These are phyloP conservation scores for Drosophila paracracens DNA, from an alignment of 2,888 invertebrate species.

Conservation along the genomic window DNA sequence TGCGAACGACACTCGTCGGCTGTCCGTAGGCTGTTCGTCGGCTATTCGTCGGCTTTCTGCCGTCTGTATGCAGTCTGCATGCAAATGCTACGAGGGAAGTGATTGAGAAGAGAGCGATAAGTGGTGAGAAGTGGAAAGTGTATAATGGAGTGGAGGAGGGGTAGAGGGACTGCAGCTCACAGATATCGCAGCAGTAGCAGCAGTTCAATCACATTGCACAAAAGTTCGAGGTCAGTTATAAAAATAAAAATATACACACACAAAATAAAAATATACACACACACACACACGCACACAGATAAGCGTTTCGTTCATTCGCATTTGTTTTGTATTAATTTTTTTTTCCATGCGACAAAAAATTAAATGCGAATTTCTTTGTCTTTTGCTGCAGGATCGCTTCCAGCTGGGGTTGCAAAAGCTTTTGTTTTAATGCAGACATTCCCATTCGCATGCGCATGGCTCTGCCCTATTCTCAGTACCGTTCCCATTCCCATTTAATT, in stretches of 20 bases:
- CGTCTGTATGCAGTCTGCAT: conserved; percentile 76
- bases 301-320: conserved; percentile 46
- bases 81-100: conserved; percentile 59
- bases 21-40: conserved; percentile 1
- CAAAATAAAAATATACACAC: conserved; percentile 49
- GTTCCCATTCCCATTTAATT: conserved; percentile 27
- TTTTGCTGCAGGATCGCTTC: conserved; percentile 57
- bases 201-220: conserved; percentile 83
- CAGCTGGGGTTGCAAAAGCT: conserved; percentile 54
- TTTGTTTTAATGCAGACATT: conserved; percentile 49
- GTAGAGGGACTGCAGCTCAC: conserved; percentile 41
- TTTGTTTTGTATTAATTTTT: conserved; percentile 68
- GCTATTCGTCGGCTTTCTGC: not conserved
- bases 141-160: not conserved
- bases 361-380: conserved; percentile 65
- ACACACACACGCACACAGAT: conserved; percentile 11
- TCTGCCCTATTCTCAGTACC: conserved; percentile 10
- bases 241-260: conserved; percentile 51
- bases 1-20: conserved; percentile 12
- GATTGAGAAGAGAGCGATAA: conserved; percentile 5
- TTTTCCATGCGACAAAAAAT: conserved; percentile 70
- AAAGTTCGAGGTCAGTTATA: conserved; percentile 84
- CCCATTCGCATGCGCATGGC: conserved; percentile 16
- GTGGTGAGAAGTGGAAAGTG: not conserved
- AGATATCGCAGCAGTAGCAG: conserved; percentile 75